A percentile compares a stretch with the other conserved stretches of the same genome.
These are phyloP conservation scores for Tridacna crocea DNA, from an alignment of 2,888 invertebrate species.

Conservation along the genomic window DNA sequence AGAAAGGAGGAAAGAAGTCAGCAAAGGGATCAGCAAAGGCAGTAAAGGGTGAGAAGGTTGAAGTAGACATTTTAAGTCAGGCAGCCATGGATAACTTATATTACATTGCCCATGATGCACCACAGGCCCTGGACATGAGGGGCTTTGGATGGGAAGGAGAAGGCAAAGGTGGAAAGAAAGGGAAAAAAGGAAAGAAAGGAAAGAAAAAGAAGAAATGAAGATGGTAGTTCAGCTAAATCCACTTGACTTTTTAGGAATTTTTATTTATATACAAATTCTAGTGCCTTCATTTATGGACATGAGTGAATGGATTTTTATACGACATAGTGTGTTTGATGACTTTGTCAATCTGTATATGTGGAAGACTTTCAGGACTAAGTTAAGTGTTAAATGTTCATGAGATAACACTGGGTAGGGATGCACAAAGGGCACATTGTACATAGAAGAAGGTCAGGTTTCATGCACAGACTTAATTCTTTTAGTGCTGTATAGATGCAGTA, in stretches of 20 bases:
- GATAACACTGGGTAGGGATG: too few relatives aligned
- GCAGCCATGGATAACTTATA: constrained; percentile 97
- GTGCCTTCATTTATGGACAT: constrained; percentile 47
- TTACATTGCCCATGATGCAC: constrained; percentile 96
- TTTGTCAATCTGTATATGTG: too few relatives aligned
- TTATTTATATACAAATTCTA: constrained; percentile 32
- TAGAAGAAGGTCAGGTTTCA: too few relatives aligned
- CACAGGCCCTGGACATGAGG: constrained; percentile 92
- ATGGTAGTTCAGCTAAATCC: neutral
- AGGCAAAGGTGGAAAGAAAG: constrained; percentile 90
- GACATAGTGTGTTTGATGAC: too few relatives aligned
- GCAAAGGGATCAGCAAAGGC: constrained; percentile 74
- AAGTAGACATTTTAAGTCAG: constrained; percentile 93
- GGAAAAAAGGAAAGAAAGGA: constrained; percentile 71
- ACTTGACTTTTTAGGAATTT: constrained; percentile 2
- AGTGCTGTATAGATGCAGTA: too few relatives aligned
- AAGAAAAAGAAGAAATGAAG: constrained; percentile 64
- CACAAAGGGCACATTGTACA: too few relatives aligned
- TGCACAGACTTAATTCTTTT: too few relatives aligned
- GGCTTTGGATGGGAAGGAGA: constrained; percentile 96
- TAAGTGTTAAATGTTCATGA: too few relatives aligned
- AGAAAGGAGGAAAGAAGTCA: constrained; percentile 72
- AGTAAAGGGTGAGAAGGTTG: constrained; percentile 66
- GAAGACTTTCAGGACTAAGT: too few relatives aligned
- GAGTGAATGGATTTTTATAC: constrained; percentile 10